Evolutionary conservation across 2,113 vertebrate genomes (phyloP).

Genomic region (Gasterosteus nipponicus): DNA sequence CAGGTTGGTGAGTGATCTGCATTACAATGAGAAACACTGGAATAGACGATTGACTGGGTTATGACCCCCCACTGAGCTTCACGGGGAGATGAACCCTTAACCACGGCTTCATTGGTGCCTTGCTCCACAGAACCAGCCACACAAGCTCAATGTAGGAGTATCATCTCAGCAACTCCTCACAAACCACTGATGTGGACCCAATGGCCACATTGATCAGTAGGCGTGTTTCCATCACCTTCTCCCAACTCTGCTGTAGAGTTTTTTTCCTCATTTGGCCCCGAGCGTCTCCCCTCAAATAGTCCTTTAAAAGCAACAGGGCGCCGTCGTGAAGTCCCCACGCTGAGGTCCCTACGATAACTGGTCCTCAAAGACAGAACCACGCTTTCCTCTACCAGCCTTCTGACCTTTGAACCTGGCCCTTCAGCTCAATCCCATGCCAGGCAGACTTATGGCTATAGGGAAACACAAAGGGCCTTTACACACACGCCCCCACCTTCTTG

Average conservation of each 20-base stretch:
- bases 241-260: not conserved
- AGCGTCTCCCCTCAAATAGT: not conserved
- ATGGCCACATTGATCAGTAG: not conserved
- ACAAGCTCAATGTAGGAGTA: not conserved
- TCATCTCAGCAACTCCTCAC: not conserved
- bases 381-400: constrained; percentile 37
- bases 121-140: not conserved
- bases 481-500: constrained; percentile 53
- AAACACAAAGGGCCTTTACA: constrained; percentile 79
- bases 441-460: constrained; percentile 67
- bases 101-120: not conserved
- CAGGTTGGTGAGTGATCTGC: constrained; percentile 17
- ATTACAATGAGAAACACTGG: constrained; percentile 6
- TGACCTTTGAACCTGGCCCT: constrained; percentile 53
- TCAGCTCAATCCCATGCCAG: constrained; percentile 68
- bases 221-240: not conserved
- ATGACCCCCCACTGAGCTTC: not conserved
- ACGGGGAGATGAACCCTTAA: constrained; percentile 15
- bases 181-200: not conserved
- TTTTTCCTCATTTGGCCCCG: not conserved
- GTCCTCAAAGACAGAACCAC: not conserved
- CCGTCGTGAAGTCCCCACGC: not conserved
- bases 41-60: not conserved
- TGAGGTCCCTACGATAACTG: not conserved
- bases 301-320: not conserved